These are phyloP conservation scores for Thumatha senex DNA, from an alignment of 2,888 invertebrate species.

Conservation along the genomic window DNA sequence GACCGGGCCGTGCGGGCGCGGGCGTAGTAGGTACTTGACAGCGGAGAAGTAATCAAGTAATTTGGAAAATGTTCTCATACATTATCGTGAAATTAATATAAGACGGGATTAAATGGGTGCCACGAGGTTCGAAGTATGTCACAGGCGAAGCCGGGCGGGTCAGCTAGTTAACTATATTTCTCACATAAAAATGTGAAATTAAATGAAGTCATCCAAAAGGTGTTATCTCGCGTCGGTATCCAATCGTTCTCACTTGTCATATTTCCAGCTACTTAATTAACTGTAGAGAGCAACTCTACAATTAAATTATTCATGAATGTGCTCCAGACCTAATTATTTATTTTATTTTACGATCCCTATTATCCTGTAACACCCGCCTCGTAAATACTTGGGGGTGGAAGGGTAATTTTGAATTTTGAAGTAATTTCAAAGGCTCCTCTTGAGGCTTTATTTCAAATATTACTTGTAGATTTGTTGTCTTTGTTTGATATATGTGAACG, in stretches of 20 bases:
- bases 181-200: no score
- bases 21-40: no score
- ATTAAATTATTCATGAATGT: slow-evolving; percentile 79
- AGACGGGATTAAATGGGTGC: no score
- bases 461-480: slow-evolving; percentile 32
- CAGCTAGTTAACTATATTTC: no score
- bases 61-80: no score
- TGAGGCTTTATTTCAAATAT: slow-evolving; percentile 41
- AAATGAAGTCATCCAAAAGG: no score
- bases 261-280: slow-evolving; percentile 64
- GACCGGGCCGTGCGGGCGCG: no score
- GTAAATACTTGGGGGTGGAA: slow-evolving; percentile 69
- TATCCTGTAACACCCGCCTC: slow-evolving; percentile 68
- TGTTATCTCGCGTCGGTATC: not conserved
- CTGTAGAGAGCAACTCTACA: slow-evolving; percentile 57
- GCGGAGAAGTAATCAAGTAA: no score
- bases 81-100: no score
- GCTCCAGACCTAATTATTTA: slow-evolving; percentile 75
- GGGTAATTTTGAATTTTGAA: slow-evolving; percentile 54
- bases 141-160: no score
- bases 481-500: slow-evolving; percentile 19
- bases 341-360: slow-evolving; percentile 79
- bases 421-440: slow-evolving; percentile 42
- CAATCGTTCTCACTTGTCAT: slow-evolving; percentile 50
- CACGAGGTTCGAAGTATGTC: no score